Conservation (phyloP, 2,888 invertebrate genomes). For the Amphipoea oculea region DNA sequence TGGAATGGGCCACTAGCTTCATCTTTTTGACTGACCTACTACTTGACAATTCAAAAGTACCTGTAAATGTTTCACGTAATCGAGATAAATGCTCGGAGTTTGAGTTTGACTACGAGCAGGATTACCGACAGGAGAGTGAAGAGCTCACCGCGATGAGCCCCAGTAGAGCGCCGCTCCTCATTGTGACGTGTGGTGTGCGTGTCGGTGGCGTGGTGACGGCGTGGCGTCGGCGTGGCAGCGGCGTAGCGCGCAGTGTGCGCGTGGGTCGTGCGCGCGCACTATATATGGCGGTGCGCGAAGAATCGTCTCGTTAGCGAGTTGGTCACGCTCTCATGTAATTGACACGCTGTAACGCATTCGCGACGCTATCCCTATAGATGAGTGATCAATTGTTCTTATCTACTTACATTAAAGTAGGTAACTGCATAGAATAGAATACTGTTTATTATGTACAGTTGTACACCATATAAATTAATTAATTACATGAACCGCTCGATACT, state of each 20-base stretch:
- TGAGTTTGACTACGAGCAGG: not conserved
- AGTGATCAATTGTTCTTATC: not conserved
- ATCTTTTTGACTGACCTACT: not conserved
- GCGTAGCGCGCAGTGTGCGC: not conserved
- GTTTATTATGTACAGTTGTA: too few relatives aligned
- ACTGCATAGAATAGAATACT: too few relatives aligned
- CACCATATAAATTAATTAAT: too few relatives aligned
- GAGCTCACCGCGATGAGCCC: slow-evolving; percentile 49
- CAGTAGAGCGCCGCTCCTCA: slow-evolving; percentile 28
- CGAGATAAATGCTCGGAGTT: not conserved
- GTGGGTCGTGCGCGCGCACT: not conserved
- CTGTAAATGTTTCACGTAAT: not conserved
- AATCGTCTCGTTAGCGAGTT: slow-evolving; percentile 32
- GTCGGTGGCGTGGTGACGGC: not conserved
- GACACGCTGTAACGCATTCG: slow-evolving; percentile 39
- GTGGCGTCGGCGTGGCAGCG: not conserved
- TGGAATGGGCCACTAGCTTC: not conserved
- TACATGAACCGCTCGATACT: slow-evolving; percentile 88
- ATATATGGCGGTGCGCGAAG: slow-evolving; percentile 26
- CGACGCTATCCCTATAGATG: slow-evolving; percentile 15
- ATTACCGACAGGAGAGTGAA: not conserved
- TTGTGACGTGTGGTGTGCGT: slow-evolving; percentile 1
- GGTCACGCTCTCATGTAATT: slow-evolving; percentile 19
- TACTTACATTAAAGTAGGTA: too few relatives aligned
- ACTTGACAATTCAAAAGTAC: not conserved